Base-by-base conservation (phyloP, 2,888 invertebrate genomes). In the Apotomis capreana region DNA sequence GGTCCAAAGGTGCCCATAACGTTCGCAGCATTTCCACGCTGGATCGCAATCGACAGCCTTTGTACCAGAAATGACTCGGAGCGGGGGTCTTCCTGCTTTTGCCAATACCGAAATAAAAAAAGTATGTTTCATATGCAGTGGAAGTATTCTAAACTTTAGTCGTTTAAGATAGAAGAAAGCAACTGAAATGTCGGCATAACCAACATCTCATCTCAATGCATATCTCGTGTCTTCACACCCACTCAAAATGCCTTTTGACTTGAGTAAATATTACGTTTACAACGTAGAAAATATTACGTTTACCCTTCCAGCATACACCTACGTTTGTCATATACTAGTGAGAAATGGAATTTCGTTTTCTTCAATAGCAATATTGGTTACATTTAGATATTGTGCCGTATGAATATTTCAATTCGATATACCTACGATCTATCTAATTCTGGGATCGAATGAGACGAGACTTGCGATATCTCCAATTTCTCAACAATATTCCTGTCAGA, bases 221-320 rank as follows among this genome's bases (percentile, higher is more conserved):
- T 40, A 15, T 10, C 12, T 55, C 51, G 37, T 37, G 65, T 55
- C 46, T 55, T 55, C 37, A 55, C 70, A 57, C 70, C 61, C 67
- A 71, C 71, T 44, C 51, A 40, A 36, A 62, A 67, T 67, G 52
- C 71, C 61, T 67, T 70, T 71, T 67, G 61, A 70, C 67, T 55
- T 57, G n/a, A 51, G 61, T 67, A 67, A 67, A 51, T 70, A 60
- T 64, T 65, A 54, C 60, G 59, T n/a, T 37, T 44, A 60, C 70
- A 26, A 26, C 26, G 26, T 26, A 51, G 61, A 71, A 67, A 67
- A 51, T 71, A 60, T 65, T 65, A 55, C 61, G 59, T 10, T 15
- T 46, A 61, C 70, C 40, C 40, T 6, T 40, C 6, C 6, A 5
- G 5, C 6, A 40, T 55, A 67, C 60, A 40, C 44, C 58, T 69